These are phyloP conservation scores for Megaptera novaeangliae DNA, from an alignment of 2,113 vertebrate genomes.

Conservation along the genomic window DNA sequence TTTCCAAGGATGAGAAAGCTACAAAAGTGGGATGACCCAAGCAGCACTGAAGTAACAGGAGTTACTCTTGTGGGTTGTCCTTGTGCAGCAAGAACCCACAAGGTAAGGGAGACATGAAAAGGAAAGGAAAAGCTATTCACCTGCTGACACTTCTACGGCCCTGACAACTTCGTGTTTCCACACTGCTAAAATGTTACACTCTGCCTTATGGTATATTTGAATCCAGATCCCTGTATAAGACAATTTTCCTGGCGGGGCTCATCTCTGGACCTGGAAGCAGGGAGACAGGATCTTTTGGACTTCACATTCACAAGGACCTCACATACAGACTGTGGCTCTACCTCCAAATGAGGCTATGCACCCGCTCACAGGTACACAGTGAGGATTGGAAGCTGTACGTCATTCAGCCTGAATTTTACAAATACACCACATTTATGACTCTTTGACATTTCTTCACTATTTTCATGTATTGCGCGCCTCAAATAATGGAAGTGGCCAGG, in stretches of 20 bases:
- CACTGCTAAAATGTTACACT: neutral
- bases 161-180: neutral
- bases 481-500: neutral
- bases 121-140: neutral
- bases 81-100: neutral
- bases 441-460: neutral
- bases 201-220: neutral
- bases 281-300: neutral
- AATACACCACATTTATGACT: neutral
- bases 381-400: neutral
- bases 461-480: neutral
- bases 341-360: neutral
- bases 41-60: neutral
- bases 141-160: neutral
- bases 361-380: neutral
- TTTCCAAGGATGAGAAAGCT: slow-evolving; percentile 14
- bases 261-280: neutral
- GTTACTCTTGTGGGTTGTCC: neutral
- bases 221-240: neutral
- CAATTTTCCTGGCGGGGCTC: neutral
- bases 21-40: neutral
- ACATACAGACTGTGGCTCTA: neutral
- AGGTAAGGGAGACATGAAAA: neutral
- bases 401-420: neutral
- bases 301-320: neutral